These are phyloP conservation scores for Mylabris sibirica DNA, from an alignment of 2,888 invertebrate genomes.

Conservation along the genomic window DNA sequence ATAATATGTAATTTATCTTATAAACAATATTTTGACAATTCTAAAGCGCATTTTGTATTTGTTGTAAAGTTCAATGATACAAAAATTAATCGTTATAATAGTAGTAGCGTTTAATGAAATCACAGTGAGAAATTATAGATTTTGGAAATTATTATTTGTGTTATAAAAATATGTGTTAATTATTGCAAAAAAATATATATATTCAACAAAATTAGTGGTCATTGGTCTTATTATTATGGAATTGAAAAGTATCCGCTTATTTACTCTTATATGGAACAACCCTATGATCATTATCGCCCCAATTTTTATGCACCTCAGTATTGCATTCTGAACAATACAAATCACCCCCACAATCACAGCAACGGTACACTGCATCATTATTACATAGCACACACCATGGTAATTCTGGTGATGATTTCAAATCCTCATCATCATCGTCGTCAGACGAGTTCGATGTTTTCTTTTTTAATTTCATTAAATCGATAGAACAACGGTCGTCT, in stretches of 20 bases:
- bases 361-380: constrained; percentile 76
- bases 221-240: background rate
- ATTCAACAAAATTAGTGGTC: constrained; percentile 6
- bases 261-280: constrained; percentile 51
- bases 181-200: constrained; percentile 13
- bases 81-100: background rate
- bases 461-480: constrained; percentile 26
- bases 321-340: constrained; percentile 82
- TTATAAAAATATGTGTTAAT: constrained; percentile 7
- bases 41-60: constrained; percentile 5
- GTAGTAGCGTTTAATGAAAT: background rate
- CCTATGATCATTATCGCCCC: constrained; percentile 58
- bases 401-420: constrained; percentile 63
- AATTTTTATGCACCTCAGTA: constrained; percentile 68
- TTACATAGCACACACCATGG: constrained; percentile 90
- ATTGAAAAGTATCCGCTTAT: constrained; percentile 20
- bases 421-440: constrained; percentile 36
- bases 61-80: background rate
- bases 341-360: constrained; percentile 80
- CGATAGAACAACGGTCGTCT: constrained; percentile 56
- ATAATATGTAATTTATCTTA: too few relatives aligned
- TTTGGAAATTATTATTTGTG: background rate
- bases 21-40: background rate
- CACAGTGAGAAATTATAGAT: background rate
- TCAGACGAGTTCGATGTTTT: constrained; percentile 29